Evolutionary conservation across 2,888 invertebrate species (phyloP).

Genomic region (Macropis europaea): DNA sequence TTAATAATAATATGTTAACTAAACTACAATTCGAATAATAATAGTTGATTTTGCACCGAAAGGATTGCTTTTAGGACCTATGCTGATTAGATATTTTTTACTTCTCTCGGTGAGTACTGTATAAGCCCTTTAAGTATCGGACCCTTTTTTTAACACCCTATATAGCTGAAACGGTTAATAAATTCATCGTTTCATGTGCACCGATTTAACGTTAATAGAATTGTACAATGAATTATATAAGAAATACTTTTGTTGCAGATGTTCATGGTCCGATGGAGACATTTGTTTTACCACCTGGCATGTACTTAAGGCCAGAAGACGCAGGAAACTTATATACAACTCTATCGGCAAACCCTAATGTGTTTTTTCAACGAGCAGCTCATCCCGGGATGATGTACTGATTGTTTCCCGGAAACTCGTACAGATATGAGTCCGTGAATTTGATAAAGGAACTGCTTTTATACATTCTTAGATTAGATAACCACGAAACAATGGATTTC

Average conservation of each 20-base stretch:
- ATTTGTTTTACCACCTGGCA: slow-evolving; percentile 82
- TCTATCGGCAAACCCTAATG: slow-evolving; percentile 94
- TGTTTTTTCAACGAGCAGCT: slow-evolving; percentile 92
- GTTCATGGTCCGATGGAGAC: slow-evolving; percentile 75
- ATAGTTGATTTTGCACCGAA: too few relatives aligned
- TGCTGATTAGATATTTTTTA: too few relatives aligned
- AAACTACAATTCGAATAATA: too few relatives aligned
- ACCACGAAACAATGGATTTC: slow-evolving; percentile 14
- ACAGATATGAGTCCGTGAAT: not conserved
- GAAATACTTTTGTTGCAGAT: slow-evolving; percentile 61
- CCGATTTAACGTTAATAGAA: too few relatives aligned
- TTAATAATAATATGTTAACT: too few relatives aligned
- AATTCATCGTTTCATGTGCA: too few relatives aligned
- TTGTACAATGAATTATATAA: not conserved
- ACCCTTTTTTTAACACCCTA: too few relatives aligned
- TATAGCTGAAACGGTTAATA: too few relatives aligned
- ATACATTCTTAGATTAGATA: slow-evolving; percentile 47
- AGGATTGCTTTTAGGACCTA: too few relatives aligned
- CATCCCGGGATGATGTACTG: slow-evolving; percentile 96
- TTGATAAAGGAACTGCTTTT: slow-evolving; percentile 21
- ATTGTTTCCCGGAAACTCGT: slow-evolving; percentile 61
- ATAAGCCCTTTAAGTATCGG: too few relatives aligned
- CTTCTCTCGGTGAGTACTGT: too few relatives aligned
- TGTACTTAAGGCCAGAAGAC: slow-evolving; percentile 90
- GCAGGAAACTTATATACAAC: slow-evolving; percentile 90